A percentile compares a stretch with the other conserved stretches of the same genome.
phyloP scores from a whole-genome alignment of 2,888 invertebrate species.

The Nudaria mundana region DNA sequence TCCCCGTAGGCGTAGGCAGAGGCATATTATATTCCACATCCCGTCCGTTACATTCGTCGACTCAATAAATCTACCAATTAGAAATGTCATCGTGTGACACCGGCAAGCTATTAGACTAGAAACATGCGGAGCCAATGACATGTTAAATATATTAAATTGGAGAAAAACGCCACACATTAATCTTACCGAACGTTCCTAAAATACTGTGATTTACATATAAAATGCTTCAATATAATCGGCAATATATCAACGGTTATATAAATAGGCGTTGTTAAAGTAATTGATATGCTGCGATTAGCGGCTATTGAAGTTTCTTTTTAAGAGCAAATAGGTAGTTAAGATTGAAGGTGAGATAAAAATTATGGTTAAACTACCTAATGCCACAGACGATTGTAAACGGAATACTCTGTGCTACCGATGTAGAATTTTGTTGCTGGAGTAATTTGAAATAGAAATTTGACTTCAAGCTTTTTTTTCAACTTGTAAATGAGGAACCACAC shows the following conservation, averaged over 20 bases:
- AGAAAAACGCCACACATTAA: constrained; percentile 1
- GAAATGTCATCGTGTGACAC: constrained; percentile 6
- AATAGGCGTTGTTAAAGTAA: background rate
- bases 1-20: too few species aligned
- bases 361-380: too few species aligned
- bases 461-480: too few species aligned
- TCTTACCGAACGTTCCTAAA: background rate
- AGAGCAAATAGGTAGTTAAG: too few species aligned
- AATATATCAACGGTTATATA: background rate
- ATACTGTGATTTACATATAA: constrained; percentile 12
- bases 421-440: too few species aligned
- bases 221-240: background rate
- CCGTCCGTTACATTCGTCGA: background rate
- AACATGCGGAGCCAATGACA: constrained; percentile 6
- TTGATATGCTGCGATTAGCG: background rate
- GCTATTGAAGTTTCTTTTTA: background rate
- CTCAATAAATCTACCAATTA: background rate
- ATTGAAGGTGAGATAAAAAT: too few species aligned
- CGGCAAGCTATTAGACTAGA: constrained; percentile 4
- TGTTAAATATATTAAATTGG: constrained; percentile 8
- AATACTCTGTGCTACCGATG: too few species aligned
- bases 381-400: too few species aligned
- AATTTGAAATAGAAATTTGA: too few species aligned
- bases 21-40: too few species aligned
- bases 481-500: too few species aligned